A percentile compares a stretch with the other conserved stretches of the same genome.
phyloP scores from a whole-genome alignment of 1,140 invertebrate genomes.

The Maniola jurtina region DNA sequence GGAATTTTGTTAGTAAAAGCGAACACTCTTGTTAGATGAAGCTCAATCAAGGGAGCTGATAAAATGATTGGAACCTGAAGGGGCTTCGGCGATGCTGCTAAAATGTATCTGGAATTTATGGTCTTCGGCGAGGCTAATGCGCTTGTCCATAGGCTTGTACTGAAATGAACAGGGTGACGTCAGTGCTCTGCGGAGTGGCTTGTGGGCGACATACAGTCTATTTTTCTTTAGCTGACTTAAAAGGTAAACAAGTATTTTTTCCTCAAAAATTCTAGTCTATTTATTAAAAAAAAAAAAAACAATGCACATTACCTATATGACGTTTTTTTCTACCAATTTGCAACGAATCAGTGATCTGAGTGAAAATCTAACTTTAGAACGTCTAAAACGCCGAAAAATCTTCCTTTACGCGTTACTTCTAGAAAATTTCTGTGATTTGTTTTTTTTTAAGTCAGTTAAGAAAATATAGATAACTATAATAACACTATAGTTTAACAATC shows the following conservation, averaged over 20 bases:
- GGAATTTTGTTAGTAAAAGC: conserved; percentile 52
- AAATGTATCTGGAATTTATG: conserved; percentile 62
- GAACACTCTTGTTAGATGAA: conserved; percentile 50
- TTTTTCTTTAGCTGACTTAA: too few species aligned
- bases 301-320: too few species aligned
- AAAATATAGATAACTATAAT: background rate
- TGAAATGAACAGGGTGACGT: conserved; percentile 68
- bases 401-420: too few species aligned
- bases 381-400: too few species aligned
- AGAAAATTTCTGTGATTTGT: too few species aligned
- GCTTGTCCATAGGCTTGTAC: conserved; percentile 74
- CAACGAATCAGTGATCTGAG: too few species aligned
- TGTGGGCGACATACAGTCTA: conserved; percentile 3
- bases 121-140: conserved; percentile 64
- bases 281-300: too few species aligned
- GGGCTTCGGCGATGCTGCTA: conserved; percentile 49
- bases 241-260: too few species aligned
- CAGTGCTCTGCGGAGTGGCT: conserved; percentile 33
- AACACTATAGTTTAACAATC: background rate
- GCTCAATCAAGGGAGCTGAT: conserved; percentile 52
- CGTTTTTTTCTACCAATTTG: too few species aligned
- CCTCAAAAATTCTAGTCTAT: too few species aligned
- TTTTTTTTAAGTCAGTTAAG: too few species aligned
- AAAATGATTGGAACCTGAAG: conserved; percentile 63
- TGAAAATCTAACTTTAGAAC: too few species aligned